A percentile compares a stretch with the other conserved stretches of the same genome.
These are phyloP conservation scores for Lamellibrachia satsuma DNA, from an alignment of 2,888 invertebrate genomes.

Conservation along the genomic window DNA sequence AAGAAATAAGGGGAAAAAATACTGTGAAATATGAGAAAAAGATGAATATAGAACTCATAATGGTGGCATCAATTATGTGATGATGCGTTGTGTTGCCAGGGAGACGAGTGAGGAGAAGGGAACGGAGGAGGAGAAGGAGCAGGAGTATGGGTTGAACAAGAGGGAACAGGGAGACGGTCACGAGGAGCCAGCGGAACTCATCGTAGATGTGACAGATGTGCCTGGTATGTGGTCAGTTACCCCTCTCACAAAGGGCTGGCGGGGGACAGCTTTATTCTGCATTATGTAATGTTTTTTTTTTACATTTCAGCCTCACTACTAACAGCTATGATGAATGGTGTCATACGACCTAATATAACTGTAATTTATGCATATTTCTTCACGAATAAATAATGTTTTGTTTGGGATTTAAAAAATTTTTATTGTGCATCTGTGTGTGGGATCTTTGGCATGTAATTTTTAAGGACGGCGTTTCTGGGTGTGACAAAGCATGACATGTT, in stretches of 20 bases:
- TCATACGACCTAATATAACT: neutral
- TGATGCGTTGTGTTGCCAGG: neutral
- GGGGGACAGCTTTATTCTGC: neutral
- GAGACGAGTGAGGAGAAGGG: conserved; percentile 22
- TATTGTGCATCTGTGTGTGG: neutral
- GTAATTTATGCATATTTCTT: neutral
- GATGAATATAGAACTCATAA: too few species aligned
- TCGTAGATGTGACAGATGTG: conserved; percentile 27
- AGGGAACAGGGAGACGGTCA: conserved; percentile 56
- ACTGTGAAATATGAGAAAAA: too few species aligned
- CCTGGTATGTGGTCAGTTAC: conserved; percentile 25
- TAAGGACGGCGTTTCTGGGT: neutral
- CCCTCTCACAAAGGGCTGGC: neutral
- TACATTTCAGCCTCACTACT: neutral
- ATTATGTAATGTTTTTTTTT: neutral
- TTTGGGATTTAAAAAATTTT: neutral
- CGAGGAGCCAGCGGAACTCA: conserved; percentile 47
- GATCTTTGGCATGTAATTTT: neutral
- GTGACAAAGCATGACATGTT: neutral
- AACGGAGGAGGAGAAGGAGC: conserved; percentile 19
- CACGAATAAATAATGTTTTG: neutral
- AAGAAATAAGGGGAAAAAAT: too few species aligned
- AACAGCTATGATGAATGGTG: neutral
- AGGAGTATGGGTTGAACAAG: conserved; percentile 26
- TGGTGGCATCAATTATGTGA: neutral